Percentiles rank a stretch among this genome's conserved stretches.
Evolutionary conservation across 2,888 invertebrate species (phyloP).

Genomic region (Drosophila infuscata): DNA sequence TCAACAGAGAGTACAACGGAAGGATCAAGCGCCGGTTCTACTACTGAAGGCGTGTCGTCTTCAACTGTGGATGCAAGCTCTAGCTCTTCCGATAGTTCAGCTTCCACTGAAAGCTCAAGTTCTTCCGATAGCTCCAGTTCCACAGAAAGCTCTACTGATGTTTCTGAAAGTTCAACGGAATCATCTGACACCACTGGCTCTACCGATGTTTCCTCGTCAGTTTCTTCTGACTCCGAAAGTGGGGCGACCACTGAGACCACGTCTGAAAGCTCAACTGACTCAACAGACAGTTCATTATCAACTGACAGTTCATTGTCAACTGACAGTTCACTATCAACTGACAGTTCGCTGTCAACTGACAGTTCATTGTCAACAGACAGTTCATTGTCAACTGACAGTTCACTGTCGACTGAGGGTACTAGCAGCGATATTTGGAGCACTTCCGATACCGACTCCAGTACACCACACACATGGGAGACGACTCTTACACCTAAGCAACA

Average conservation of each 20-base stretch:
- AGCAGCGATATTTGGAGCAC: slow-evolving; percentile 84
- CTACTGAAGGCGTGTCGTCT: slow-evolving; percentile 31
- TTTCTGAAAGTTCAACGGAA: slow-evolving; percentile 10
- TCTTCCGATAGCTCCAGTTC: slow-evolving; percentile 20
- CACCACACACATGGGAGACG: slow-evolving; percentile 86
- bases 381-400: slow-evolving; percentile 36
- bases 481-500: slow-evolving; percentile 85
- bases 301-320: background rate
- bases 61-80: slow-evolving; percentile 21
- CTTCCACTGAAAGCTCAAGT: slow-evolving; percentile 10
- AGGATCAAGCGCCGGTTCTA: slow-evolving; percentile 11
- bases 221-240: slow-evolving; percentile 38
- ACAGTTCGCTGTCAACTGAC: slow-evolving; percentile 12
- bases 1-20: slow-evolving; percentile 33
- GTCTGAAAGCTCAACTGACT: slow-evolving; percentile 52
- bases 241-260: slow-evolving; percentile 39
- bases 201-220: slow-evolving; percentile 24
- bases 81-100: slow-evolving; percentile 15
- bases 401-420: slow-evolving; percentile 67
- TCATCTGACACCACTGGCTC: slow-evolving; percentile 17
- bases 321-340: slow-evolving; percentile 29
- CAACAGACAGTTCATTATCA: slow-evolving; percentile 37
- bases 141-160: slow-evolving; percentile 10
- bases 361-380: slow-evolving; percentile 7
- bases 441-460: slow-evolving; percentile 85